Evolutionary conservation across 2,797 vertebrate genomes (phyloP).

Genomic region (Enteromius anoplus): DNA sequence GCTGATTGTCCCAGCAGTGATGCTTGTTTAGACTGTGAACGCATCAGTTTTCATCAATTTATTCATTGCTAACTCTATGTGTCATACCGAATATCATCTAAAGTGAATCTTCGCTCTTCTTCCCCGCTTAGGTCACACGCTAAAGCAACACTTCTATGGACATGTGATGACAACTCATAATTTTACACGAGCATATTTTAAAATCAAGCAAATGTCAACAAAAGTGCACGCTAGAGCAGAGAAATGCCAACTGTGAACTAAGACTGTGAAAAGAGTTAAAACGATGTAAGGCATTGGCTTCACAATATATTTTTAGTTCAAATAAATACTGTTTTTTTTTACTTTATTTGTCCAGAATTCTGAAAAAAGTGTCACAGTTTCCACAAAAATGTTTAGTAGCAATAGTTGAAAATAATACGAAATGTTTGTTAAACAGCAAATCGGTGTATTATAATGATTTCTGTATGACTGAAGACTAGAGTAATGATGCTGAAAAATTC

Average conservation of each 20-base stretch:
- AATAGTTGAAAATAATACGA: neutral
- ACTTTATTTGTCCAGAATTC: neutral
- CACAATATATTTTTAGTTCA: neutral
- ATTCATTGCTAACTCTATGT: constrained; percentile 9
- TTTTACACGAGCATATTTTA: constrained; percentile 33
- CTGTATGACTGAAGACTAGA: neutral
- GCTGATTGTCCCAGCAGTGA: neutral
- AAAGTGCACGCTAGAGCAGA: neutral
- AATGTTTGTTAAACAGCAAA: neutral
- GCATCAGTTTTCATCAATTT: neutral
- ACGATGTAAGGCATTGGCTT: neutral
- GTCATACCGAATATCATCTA: constrained; percentile 12
- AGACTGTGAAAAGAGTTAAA: constrained; percentile 5
- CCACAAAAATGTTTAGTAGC: neutral
- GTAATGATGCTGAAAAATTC: neutral
- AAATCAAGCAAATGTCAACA: constrained; percentile 44
- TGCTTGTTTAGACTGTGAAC: constrained; percentile 10
- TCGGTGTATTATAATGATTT: neutral
- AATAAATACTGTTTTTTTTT: neutral
- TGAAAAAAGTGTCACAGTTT: neutral
- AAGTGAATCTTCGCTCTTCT: constrained; percentile 8
- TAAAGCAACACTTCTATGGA: constrained; percentile 25
- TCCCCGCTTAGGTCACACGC: constrained; percentile 21
- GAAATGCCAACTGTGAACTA: neutral
- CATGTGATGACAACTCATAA: constrained; percentile 40